These are phyloP conservation scores for Caerostris darwini DNA, from an alignment of 1,140 invertebrate species.

Conservation along the genomic window DNA sequence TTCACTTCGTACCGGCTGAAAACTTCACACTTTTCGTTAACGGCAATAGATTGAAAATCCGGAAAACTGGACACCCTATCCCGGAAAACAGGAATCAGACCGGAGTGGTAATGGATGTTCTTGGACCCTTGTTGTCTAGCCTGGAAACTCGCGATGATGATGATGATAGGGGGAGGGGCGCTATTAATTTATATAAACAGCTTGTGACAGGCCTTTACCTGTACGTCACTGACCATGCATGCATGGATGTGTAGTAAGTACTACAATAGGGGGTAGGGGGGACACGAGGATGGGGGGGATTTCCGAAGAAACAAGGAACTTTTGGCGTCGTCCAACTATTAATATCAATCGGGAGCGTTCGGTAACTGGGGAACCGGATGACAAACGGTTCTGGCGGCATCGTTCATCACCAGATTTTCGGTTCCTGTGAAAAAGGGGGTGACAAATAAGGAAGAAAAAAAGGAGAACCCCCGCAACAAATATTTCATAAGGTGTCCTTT, in stretches of 20 bases:
- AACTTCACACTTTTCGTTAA: neutral
- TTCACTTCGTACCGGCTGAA: neutral
- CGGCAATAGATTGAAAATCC: neutral
- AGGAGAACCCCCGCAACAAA: conserved; percentile 36
- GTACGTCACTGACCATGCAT: neutral
- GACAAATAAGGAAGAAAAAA: conserved; percentile 57
- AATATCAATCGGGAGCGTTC: conserved; percentile 20
- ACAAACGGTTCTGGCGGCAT: conserved; percentile 54
- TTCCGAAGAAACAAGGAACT: conserved; percentile 41
- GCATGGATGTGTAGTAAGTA: neutral
- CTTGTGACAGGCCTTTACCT: neutral
- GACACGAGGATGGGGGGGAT: neutral
- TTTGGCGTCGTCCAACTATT: conserved; percentile 23
- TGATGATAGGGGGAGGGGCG: too few species aligned
- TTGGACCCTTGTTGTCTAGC: neutral
- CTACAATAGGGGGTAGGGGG: too few species aligned
- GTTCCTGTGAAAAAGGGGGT: conserved; percentile 26
- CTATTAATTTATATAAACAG: conserved; percentile 49
- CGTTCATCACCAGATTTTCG: conserved; percentile 60
- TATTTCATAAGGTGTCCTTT: conserved; percentile 62
- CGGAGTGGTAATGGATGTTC: neutral
- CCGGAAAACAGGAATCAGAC: neutral
- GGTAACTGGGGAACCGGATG: conserved; percentile 52
- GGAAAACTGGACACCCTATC: neutral
- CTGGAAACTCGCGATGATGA: neutral